Percentiles rank a stretch among this genome's conserved stretches.
phyloP scores from a whole-genome alignment of 2,797 vertebrate genomes.

The Simalia tracyae region DNA sequence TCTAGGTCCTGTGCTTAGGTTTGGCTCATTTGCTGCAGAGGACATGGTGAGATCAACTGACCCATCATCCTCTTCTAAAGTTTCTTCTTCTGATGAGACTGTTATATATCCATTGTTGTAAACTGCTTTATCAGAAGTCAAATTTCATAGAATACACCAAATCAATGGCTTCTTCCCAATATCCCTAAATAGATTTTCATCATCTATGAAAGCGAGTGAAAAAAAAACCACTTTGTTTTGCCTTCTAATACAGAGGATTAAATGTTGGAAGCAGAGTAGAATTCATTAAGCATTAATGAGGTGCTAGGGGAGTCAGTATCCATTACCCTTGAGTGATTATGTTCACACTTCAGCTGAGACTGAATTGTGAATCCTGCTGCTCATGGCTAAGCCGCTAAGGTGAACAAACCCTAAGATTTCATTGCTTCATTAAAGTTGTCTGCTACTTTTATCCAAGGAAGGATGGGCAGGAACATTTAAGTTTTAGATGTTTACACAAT shows the following conservation, averaged over 20 bases:
- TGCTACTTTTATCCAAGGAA: background rate
- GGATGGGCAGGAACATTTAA: background rate
- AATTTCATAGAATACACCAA: background rate
- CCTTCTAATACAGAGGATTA: background rate
- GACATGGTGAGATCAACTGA: background rate
- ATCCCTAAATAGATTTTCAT: background rate
- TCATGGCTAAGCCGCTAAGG: slow-evolving; percentile 2
- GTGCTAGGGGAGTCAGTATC: background rate
- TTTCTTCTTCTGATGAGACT: background rate
- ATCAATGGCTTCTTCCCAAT: background rate
- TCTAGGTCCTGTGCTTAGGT: background rate
- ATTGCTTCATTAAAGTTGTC: slow-evolving; percentile 24
- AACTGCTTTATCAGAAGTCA: background rate
- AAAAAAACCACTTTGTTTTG: background rate
- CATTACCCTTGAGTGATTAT: slow-evolving; percentile 13
- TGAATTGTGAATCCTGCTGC: slow-evolving; percentile 5
- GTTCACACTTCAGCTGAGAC: slow-evolving; percentile 16
- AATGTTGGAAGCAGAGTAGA: background rate
- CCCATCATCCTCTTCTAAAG: background rate
- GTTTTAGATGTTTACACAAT: background rate
- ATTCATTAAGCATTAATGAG: slow-evolving; percentile 13
- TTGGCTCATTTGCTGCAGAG: background rate
- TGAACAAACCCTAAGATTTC: slow-evolving; percentile 23
- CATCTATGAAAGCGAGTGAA: background rate
- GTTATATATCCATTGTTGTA: background rate